phyloP scores from a whole-genome alignment of 2,797 vertebrate genomes.

The Limnodromus scolopaceus region DNA sequence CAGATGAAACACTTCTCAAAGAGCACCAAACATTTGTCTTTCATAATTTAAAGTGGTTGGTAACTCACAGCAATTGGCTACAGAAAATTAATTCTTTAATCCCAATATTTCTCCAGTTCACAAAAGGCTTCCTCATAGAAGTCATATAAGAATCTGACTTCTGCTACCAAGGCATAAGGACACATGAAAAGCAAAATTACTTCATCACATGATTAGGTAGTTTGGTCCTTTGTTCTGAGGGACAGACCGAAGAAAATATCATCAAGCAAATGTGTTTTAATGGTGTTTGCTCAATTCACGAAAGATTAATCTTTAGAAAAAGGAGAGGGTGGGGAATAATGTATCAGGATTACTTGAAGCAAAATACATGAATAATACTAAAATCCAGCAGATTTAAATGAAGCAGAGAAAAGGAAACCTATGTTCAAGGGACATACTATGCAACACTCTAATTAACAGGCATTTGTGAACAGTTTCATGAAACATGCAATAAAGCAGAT shows the following conservation, averaged over 20 bases:
- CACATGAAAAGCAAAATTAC: not conserved
- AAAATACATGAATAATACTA: conserved; percentile 96
- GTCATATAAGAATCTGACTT: not conserved
- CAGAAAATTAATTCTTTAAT: not conserved
- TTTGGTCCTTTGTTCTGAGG: not conserved
- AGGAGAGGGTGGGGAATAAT: conserved; percentile 73
- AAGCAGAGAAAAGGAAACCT: conserved; percentile 97
- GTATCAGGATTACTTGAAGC: conserved; percentile 93
- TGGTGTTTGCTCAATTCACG: conserved; percentile 82
- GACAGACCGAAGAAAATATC: not conserved
- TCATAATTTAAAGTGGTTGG: not conserved
- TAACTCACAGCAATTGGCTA: not conserved
- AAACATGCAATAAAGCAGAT: conserved; percentile 99
- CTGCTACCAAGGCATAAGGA: not conserved
- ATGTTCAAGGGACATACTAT: conserved; percentile 84
- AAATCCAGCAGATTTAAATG: conserved; percentile 95
- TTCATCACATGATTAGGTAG: not conserved
- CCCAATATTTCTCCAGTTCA: not conserved
- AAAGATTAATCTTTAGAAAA: conserved; percentile 89
- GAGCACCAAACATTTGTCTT: not conserved
- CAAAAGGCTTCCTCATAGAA: not conserved
- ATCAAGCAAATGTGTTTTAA: not conserved
- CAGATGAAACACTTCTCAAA: not conserved
- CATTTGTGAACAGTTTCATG: conserved; percentile 99
- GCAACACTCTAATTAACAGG: conserved; percentile 94